These are phyloP conservation scores for Apodemia hepburni DNA, from an alignment of 2,888 invertebrate genomes.

Conservation along the genomic window DNA sequence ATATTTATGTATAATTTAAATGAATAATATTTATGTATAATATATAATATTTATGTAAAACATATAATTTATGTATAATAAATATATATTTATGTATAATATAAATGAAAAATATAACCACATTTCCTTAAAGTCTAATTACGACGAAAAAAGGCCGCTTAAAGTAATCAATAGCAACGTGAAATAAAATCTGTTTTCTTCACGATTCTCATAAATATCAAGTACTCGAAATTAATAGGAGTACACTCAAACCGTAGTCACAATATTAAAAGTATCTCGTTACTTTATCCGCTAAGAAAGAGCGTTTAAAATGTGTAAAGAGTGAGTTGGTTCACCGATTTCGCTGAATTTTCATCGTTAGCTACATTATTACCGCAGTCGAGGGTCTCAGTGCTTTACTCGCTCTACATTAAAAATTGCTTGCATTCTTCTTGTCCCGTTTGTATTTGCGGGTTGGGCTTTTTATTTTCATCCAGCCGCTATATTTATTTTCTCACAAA, in stretches of 20 bases:
- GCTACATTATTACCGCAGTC: constrained; percentile 55
- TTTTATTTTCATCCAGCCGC: constrained; percentile 51
- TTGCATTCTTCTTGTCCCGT: constrained; percentile 68
- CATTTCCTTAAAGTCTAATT: not conserved
- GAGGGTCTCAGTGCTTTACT: constrained; percentile 48
- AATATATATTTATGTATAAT: too few species aligned
- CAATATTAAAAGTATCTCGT: constrained; percentile 27
- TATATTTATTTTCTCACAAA: constrained; percentile 44
- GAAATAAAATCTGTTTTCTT: not conserved
- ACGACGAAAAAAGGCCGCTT: not conserved
- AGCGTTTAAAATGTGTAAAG: constrained; percentile 37
- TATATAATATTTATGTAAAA: too few species aligned
- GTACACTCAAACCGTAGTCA: constrained; percentile 18
- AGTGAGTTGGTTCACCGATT: constrained; percentile 39
- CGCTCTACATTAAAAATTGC: constrained; percentile 75
- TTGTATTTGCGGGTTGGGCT: constrained; percentile 58
- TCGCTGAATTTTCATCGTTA: constrained; percentile 49
- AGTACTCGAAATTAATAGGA: constrained; percentile 23
- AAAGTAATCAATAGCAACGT: not conserved
- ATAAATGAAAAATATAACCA: not conserved
- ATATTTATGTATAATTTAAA: too few species aligned
- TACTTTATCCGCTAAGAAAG: constrained; percentile 30
- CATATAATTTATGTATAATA: too few species aligned
- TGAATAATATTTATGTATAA: too few species aligned
- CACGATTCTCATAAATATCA: constrained; percentile 23